Evolutionary conservation across 1,140 invertebrate genomes (phyloP), one percentile per base, ranked within the genome.

Genomic region (Daktulosphaira vitifoliae): DNA sequence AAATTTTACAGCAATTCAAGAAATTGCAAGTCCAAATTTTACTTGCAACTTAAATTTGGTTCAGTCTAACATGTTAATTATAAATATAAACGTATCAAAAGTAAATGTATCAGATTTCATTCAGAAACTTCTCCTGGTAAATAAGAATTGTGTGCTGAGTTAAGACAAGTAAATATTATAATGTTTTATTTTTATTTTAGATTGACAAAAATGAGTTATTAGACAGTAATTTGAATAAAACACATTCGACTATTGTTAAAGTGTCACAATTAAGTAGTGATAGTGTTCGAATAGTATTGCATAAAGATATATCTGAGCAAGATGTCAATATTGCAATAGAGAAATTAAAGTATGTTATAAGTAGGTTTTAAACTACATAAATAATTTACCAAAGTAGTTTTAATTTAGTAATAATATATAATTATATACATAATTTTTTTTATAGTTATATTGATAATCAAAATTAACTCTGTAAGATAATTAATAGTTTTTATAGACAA

Each of bases 11-110:
- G 86, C 80, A 9, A 82, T 90, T 65, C 73, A 80, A 44, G 75
- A 80, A 2, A 62, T 68, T 5, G 72, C 72, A 8, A 72, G 72
- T 5, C 66, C 71, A n/a, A 51, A 70, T 13, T 79, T 89, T 54
- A 72, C 68, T 0, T 84, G 91, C 11, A 81, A 92, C 69, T 68
- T 84, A n/a, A 72, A 78, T 5, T 78, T 71, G 4, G 77, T 87
- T 2, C 82, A 91, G 66, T 86, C 86, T 1, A 94, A 94, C 71
- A 93, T 94, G 66, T 72, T 92, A 8, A 79, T 89, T 68, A 71
- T 92, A 7, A 75, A 81, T 13, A 74, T 89, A 1, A 73, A 78
- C 52, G 73, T 76, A 0, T 66, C 71, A 3, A 74, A 76, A 26
- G 70, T 85, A 2, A 74, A 73, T 0, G 76, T 82, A 2, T 71